Conservation (phyloP, 1,140 invertebrate species). For the Lepidurus couesii region DNA sequence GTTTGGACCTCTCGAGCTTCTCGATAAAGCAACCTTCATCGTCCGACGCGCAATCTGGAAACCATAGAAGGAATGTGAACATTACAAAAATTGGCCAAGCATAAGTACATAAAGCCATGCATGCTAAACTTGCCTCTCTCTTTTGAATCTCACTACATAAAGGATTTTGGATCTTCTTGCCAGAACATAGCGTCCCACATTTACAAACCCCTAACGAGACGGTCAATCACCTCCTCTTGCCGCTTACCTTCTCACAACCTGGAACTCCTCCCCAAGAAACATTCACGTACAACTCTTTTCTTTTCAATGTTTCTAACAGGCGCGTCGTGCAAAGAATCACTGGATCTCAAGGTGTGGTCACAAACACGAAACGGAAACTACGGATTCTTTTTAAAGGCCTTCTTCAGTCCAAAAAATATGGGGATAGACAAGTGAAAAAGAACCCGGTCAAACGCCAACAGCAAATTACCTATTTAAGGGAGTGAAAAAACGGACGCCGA, state of each 20-base stretch:
- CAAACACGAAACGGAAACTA: too few species aligned
- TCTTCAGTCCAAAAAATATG: too few species aligned
- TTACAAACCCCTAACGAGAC: background rate
- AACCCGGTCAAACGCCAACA: too few species aligned
- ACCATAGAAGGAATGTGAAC: background rate
- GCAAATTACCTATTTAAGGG: too few species aligned
- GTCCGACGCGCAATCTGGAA: background rate
- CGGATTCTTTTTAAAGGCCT: too few species aligned
- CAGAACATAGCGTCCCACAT: background rate
- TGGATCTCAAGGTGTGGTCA: background rate
- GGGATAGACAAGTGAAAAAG: too few species aligned
- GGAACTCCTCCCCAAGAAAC: background rate
- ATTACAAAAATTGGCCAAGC: background rate
- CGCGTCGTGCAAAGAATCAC: background rate
- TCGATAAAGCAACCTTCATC: background rate
- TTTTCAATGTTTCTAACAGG: background rate
- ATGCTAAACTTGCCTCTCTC: background rate
- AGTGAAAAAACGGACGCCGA: too few species aligned
- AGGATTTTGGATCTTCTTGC: background rate
- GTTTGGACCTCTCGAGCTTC: background rate
- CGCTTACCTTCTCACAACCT: slow-evolving; percentile 7
- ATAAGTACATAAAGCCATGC: background rate
- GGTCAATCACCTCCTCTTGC: slow-evolving; percentile 3
- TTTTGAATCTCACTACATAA: background rate
- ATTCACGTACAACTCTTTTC: background rate